Base-by-base conservation (phyloP, 35 echinoderm and acorn worm species). In the Lytechinus pictus region DNA sequence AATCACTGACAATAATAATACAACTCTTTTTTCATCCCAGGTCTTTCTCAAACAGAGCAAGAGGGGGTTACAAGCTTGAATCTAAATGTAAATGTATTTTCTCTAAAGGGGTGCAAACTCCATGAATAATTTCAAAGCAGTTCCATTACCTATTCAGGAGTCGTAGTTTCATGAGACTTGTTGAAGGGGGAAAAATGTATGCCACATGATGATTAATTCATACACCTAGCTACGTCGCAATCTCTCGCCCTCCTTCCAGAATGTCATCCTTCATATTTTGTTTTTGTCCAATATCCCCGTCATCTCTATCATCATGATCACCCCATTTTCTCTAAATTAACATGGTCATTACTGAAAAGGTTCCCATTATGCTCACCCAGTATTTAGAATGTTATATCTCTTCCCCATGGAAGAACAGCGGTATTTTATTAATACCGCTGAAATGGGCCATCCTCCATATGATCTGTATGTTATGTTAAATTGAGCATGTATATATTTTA, bases 1-100 rank as follows among this genome's bases (percentile, higher is more conserved):
- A 79, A 24, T 24, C 19, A 24, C 66, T 24, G 66, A 79, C 19
- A 60, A 60, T 12, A 60, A 60, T 12, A 16, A 79, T 6, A 71
- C 14, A 71, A 71, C 16, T 24, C 33, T 54, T 44, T 90, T 44
- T 90, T 51, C 2, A 3, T 88, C 28, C 52, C 28, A 52, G 33
- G 33, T 54, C 28, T 90, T n/a, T 51, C 11, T 90, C 28, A 90
- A 52, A 90, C 19, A 79, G 52, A 3, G 33, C 33, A 44, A 44
- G 33, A 90, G 29, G 88, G 88, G 12, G 14, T 12, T 90, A 90
- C 52, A 33, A 12, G 16, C 5, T 44, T 51, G 88, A 19, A 52
- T 90, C 88, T 90, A 90, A 90, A 90, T 90, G 88, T 90, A 90
- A 90, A 90, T 90, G 88, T 8, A 90, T 90, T 54, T 90, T 33